Base-by-base conservation (phyloP, 64 coral and sea anemone genomes). In the Montipora foliosa region DNA sequence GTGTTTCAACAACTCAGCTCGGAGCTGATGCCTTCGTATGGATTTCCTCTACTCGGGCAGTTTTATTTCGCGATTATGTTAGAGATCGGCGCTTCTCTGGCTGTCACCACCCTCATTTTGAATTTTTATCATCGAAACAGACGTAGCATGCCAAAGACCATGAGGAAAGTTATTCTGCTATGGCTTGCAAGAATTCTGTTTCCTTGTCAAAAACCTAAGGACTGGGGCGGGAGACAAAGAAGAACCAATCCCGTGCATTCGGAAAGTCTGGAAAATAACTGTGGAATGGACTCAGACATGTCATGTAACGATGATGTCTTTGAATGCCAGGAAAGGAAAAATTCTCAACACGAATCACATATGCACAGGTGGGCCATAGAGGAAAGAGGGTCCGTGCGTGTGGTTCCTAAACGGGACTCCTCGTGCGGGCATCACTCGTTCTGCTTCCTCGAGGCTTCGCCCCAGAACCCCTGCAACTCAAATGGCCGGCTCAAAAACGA, bases 91-190 rank as follows among this genome's bases (percentile, higher is more conserved):
- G 87, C 88, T 16, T 95, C 93, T 17, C 67, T 95, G 0, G 81
- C 83, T 1, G 93, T 95, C 11, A 95, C 93, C 0, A 90, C 88
- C 5, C 74, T 90, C 12, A 95, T 95, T 47, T 47, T 95, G 60
- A 95, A 95, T 6, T 99, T 99, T 24, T 99, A 99, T 24, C 92
- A 99, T 64, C 92, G 94, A 15, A 96, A 73, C 47, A 91, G 81
- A 13, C 79, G 91, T 6, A 79, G 92, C 44, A 96, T 99, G 95
- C 97, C 97, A 4, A 73, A 19, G 58, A 8, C 89, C 15, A 74
- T 99, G 62, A 90, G 92, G 19, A 89, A 83, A 44, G 16, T 96
- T 4, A 92, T 99, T 55, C 80, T 94, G 22, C 79, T 83, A 57
- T 96, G 95, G 89, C n/a, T 89, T 8, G 79, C 80, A 3, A 22